These are phyloP conservation scores for Hypselothyrea guttata DNA, from an alignment of 2,888 invertebrate species.

Conservation along the genomic window DNA sequence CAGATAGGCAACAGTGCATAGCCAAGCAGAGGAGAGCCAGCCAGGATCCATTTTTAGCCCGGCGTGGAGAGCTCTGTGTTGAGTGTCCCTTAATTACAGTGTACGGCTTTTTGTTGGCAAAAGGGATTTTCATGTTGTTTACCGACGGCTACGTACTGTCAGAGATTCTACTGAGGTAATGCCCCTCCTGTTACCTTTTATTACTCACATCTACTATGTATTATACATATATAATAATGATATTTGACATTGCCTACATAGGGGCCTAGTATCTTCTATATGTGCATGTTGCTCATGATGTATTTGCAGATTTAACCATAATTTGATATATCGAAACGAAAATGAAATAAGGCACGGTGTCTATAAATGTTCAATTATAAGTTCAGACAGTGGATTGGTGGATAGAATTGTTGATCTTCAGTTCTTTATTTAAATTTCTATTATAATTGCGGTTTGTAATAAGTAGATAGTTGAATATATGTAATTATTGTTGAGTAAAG, in stretches of 20 bases:
- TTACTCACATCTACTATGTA: background rate
- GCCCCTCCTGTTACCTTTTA: background rate
- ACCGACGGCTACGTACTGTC: conserved; percentile 38
- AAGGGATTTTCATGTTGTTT: conserved; percentile 73
- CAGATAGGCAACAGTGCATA: conserved; percentile 29
- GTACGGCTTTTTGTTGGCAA: conserved; percentile 68
- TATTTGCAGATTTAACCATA: background rate
- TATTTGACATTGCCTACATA: conserved; percentile 60
- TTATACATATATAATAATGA: conserved; percentile 36
- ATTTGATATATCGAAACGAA: too few relatives aligned
- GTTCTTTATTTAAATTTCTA: too few relatives aligned
- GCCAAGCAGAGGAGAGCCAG: conserved; percentile 10
- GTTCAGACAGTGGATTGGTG: too few relatives aligned
- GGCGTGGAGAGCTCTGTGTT: conserved; percentile 30
- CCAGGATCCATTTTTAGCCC: conserved; percentile 21
- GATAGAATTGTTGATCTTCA: too few relatives aligned
- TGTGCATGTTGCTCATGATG: background rate
- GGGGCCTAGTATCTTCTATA: conserved; percentile 3
- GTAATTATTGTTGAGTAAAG: too few relatives aligned
- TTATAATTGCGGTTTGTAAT: too few relatives aligned
- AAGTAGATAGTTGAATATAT: too few relatives aligned
- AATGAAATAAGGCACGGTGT: too few relatives aligned
- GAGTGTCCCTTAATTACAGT: conserved; percentile 75
- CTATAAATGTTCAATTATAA: too few relatives aligned
- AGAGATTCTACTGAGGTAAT: conserved; percentile 26